Percentiles rank a stretch among this genome's conserved stretches.
Evolutionary conservation across 2,888 invertebrate species (phyloP).

Genomic region (Campopleginae sp.): DNA sequence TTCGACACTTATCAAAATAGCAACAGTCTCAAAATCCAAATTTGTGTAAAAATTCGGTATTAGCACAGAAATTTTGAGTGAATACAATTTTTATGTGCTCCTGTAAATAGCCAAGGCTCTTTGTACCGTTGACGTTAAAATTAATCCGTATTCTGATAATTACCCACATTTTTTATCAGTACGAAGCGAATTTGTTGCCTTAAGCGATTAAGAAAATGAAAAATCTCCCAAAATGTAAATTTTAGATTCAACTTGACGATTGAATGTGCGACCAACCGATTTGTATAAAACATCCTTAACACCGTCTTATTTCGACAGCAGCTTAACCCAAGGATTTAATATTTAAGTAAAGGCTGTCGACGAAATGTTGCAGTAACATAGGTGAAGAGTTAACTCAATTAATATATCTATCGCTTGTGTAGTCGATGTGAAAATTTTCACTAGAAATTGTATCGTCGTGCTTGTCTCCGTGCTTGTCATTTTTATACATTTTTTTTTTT

Average conservation of each 20-base stretch:
- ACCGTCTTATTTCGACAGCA: constrained; percentile 82
- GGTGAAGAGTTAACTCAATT: constrained; percentile 80
- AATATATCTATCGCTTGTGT: constrained; percentile 73
- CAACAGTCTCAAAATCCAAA: too few species aligned
- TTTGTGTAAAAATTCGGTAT: neutral
- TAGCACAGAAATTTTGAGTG: neutral
- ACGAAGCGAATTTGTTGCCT: too few species aligned
- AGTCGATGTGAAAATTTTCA: constrained; percentile 57
- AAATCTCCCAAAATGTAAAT: neutral
- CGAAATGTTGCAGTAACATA: constrained; percentile 82
- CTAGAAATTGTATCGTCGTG: constrained; percentile 47
- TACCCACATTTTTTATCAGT: too few species aligned
- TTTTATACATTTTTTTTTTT: neutral
- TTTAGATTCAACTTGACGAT: constrained; percentile 19
- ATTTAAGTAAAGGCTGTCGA: constrained; percentile 80
- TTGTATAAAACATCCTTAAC: constrained; percentile 74
- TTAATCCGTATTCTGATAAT: too few species aligned
- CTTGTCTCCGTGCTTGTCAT: neutral
- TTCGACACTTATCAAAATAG: neutral
- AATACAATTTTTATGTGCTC: neutral
- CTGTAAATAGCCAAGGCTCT: neutral
- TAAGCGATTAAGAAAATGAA: too few species aligned
- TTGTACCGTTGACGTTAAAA: neutral
- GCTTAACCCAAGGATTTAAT: constrained; percentile 83
- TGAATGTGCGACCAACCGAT: constrained; percentile 5